These are phyloP conservation scores for Harpagus bidentatus DNA, from an alignment of 2,113 vertebrate species.

Conservation along the genomic window DNA sequence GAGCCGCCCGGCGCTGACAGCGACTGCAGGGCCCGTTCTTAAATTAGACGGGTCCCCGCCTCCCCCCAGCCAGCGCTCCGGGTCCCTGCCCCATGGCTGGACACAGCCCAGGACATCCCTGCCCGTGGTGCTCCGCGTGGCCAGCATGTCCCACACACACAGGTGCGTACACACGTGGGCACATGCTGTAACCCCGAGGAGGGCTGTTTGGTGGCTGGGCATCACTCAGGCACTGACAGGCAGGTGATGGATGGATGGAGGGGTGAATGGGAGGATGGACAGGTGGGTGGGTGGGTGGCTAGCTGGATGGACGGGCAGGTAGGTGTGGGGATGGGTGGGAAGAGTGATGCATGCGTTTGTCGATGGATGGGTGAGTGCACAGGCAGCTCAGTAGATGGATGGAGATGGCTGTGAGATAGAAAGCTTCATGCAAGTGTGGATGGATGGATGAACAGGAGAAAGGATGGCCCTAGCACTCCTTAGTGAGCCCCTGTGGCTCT, in stretches of 20 bases:
- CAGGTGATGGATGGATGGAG: fast-evolving
- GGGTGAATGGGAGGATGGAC: not conserved
- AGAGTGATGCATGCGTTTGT: fast-evolving
- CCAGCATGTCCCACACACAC: not conserved
- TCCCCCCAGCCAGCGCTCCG: not conserved
- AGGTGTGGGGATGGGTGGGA: not conserved
- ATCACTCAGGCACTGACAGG: not conserved
- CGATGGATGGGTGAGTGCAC: not conserved
- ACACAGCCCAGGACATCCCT: not conserved
- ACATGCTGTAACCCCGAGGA: fast-evolving
- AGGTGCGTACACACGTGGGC: fast-evolving
- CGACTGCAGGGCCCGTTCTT: not conserved
- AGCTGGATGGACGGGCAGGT: not conserved
- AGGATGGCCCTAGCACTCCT: not conserved
- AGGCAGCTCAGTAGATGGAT: not conserved
- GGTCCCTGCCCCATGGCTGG: not conserved
- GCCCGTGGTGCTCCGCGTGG: fast-evolving
- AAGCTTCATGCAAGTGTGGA: not conserved
- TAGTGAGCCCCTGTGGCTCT: not conserved
- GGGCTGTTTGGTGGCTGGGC: not conserved
- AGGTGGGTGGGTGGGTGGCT: not conserved
- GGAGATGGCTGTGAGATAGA: not conserved
- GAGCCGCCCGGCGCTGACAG: conserved; percentile 8
- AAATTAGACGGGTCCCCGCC: conserved; percentile 11
- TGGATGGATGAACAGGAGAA: not conserved